Conservation (phyloP, 1,140 invertebrate genomes). For the Zaprionus capensis region DNA sequence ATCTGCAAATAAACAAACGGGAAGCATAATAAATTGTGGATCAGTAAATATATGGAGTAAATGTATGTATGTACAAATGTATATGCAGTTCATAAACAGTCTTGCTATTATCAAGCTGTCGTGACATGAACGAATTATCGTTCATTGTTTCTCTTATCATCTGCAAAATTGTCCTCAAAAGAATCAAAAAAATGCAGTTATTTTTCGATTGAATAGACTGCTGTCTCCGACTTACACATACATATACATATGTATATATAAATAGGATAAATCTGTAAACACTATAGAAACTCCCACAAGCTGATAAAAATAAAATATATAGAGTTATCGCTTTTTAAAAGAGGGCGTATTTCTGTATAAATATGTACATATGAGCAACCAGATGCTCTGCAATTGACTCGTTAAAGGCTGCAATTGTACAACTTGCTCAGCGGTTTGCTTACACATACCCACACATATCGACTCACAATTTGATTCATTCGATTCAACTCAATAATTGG, state of each 20-base stretch:
- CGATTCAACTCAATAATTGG: conserved; percentile 36
- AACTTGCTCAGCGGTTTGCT: conserved; percentile 14
- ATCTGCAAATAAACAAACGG: conserved; percentile 88
- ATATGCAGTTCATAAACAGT: not conserved
- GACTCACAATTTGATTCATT: conserved; percentile 17
- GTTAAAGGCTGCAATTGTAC: conserved; percentile 17
- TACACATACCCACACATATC: conserved; percentile 13
- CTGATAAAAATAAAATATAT: conserved; percentile 11
- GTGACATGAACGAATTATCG: conserved; percentile 19
- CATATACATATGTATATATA: not conserved
- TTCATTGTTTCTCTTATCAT: conserved; percentile 28
- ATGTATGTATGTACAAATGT: not conserved
- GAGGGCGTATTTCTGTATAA: conserved; percentile 39
- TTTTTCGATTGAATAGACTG: conserved; percentile 18
- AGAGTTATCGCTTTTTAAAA: conserved; percentile 21
- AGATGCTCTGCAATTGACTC: conserved; percentile 28
- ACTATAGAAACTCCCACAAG: not conserved
- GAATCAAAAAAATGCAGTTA: not conserved
- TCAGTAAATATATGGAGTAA: conserved; percentile 5
- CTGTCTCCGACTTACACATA: not conserved
- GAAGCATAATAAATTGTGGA: not conserved
- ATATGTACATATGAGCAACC: conserved; percentile 29
- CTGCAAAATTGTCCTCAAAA: not conserved
- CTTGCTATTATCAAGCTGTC: not conserved
- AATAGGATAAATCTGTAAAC: not conserved